Conservation (phyloP, 1,140 invertebrate species). For the Wiebesia pumilae region DNA sequence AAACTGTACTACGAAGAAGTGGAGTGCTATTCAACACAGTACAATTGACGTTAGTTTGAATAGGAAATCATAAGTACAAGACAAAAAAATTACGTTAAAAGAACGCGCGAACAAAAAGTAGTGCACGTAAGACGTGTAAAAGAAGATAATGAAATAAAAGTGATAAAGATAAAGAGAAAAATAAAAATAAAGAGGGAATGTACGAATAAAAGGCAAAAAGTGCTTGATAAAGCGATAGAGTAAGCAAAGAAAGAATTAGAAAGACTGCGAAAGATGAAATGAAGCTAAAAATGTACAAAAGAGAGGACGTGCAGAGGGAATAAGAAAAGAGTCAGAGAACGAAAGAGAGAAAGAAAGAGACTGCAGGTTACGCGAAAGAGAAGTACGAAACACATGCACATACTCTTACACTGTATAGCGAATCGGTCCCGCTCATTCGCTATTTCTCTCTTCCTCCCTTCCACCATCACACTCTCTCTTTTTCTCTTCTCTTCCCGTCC, state of each 20-base stretch:
- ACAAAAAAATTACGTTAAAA: slow-evolving; percentile 30
- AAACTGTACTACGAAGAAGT: neutral
- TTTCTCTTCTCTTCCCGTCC: slow-evolving; percentile 70
- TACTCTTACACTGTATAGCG: slow-evolving; percentile 57
- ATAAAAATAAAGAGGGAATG: neutral
- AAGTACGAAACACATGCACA: neutral
- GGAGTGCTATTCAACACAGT: neutral
- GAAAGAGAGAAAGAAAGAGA: slow-evolving; percentile 10
- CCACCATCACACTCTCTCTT: slow-evolving; percentile 64
- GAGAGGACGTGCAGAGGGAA: slow-evolving; percentile 13
- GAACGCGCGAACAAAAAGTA: slow-evolving; percentile 31
- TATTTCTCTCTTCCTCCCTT: slow-evolving; percentile 49
- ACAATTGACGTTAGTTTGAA: slow-evolving; percentile 36
- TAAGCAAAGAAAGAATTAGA: neutral
- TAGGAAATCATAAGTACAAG: slow-evolving; percentile 14
- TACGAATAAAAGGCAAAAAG: slow-evolving; percentile 41
- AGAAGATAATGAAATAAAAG: slow-evolving; percentile 28
- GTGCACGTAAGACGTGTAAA: slow-evolving; percentile 20
- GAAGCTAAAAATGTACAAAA: slow-evolving; percentile 37
- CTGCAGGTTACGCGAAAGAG: slow-evolving; percentile 20
- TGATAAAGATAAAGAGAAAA: neutral
- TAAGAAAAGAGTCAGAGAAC: slow-evolving; percentile 6
- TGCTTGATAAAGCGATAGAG: slow-evolving; percentile 46
- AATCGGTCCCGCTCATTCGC: slow-evolving; percentile 67
- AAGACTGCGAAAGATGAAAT: slow-evolving; percentile 10